phyloP scores from a whole-genome alignment of 2,797 vertebrate genomes.

The Microctenopoma steveboyesi region DNA sequence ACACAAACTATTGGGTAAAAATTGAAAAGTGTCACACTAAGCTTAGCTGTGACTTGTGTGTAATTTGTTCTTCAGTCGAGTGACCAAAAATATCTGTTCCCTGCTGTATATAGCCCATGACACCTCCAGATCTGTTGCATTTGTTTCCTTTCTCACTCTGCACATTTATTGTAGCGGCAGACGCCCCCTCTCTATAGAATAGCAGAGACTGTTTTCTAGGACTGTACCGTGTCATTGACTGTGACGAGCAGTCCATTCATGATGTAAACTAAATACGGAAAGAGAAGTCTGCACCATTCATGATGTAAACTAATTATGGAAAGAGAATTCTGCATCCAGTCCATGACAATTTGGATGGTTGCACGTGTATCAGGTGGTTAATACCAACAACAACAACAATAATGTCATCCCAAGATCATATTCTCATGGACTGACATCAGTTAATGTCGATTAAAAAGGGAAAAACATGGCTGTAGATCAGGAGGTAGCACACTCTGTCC shows the following conservation, averaged over 20 bases:
- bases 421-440: too few relatives aligned
- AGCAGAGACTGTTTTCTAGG: slow-evolving; percentile 37
- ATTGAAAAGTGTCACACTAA: slow-evolving; percentile 81
- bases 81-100: slow-evolving; percentile 74
- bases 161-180: slow-evolving; percentile 48
- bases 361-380: neutral
- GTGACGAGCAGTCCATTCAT: slow-evolving; percentile 34
- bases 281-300: neutral
- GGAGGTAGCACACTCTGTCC: too few relatives aligned
- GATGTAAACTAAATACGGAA: slow-evolving; percentile 3
- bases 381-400: too few relatives aligned
- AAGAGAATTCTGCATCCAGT: neutral
- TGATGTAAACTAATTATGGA: too few relatives aligned
- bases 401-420: neutral
- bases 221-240: slow-evolving; percentile 20
- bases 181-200: slow-evolving; percentile 31
- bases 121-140: slow-evolving; percentile 54
- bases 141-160: slow-evolving; percentile 46
- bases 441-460: too few relatives aligned
- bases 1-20: slow-evolving; percentile 75
- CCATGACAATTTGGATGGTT: neutral
- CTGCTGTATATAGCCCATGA: slow-evolving; percentile 60
- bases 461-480: too few relatives aligned
- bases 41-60: slow-evolving; percentile 75
- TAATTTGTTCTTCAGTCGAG: slow-evolving; percentile 70